Conservation (phyloP, 2,888 invertebrate species). For the Pristionchus arcanus region DNA sequence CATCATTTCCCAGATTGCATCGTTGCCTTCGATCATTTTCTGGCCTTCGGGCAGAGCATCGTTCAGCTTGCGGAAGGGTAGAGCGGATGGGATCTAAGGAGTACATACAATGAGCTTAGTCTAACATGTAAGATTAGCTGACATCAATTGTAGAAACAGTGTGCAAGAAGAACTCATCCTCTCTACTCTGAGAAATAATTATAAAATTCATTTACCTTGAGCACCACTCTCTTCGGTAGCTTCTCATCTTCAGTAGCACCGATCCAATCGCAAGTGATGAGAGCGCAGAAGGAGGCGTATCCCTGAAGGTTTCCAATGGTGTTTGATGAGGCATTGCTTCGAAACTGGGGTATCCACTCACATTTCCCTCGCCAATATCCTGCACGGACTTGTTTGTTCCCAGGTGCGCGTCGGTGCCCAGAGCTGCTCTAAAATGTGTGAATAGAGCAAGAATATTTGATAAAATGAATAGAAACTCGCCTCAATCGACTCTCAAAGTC, state of each 20-base stretch:
- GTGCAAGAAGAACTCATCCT: too few relatives aligned
- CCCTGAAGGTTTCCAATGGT: too few relatives aligned
- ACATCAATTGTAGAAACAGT: too few relatives aligned
- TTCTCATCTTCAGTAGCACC: neutral
- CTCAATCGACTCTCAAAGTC: too few relatives aligned
- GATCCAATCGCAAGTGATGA: neutral
- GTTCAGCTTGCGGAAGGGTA: slow-evolving; percentile 19
- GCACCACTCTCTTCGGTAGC: neutral
- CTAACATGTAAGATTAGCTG: too few relatives aligned
- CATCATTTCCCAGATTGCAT: slow-evolving; percentile 1
- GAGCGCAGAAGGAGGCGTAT: neutral
- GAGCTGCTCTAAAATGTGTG: neutral
- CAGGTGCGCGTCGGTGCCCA: neutral
- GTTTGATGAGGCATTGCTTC: too few relatives aligned
- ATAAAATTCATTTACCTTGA: neutral
- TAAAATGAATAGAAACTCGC: too few relatives aligned
- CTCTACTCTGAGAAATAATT: neutral
- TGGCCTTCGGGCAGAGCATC: neutral
- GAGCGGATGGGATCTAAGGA: slow-evolving; percentile 4
- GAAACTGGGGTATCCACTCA: neutral
- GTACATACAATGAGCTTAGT: too few relatives aligned
- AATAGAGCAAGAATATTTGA: too few relatives aligned
- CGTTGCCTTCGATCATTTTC: neutral
- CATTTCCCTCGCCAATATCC: slow-evolving; percentile 4
- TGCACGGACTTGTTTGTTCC: neutral